phyloP scores from a whole-genome alignment of 2,888 invertebrate genomes.

The Drosophila quasianomalipes region DNA sequence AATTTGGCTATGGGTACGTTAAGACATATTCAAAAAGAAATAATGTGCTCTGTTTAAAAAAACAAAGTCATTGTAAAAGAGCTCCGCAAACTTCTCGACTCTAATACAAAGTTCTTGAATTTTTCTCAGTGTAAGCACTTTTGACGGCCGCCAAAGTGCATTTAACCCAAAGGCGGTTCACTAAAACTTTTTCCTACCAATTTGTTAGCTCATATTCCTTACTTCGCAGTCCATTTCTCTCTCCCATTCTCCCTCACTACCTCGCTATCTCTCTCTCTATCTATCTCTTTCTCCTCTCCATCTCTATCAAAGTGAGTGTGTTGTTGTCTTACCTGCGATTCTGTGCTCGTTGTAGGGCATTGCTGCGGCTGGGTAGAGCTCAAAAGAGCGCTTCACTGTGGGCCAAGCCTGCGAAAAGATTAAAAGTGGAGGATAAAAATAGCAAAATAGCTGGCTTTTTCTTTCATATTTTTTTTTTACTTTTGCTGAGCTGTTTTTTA shows the following conservation, averaged over 20 bases:
- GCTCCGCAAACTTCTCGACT: neutral
- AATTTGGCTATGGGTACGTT: neutral
- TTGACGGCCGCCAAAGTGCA: constrained; percentile 65
- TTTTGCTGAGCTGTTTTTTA: constrained; percentile 22
- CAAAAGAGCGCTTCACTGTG: constrained; percentile 83
- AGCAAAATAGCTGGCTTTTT: neutral
- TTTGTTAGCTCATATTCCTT: constrained; percentile 25
- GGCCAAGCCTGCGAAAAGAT: constrained; percentile 84
- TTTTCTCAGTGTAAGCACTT: constrained; percentile 46
- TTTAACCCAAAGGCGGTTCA: constrained; percentile 56
- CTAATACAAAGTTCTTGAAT: neutral
- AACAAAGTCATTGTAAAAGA: neutral
- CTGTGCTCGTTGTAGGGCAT: constrained; percentile 81
- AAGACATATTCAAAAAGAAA: neutral
- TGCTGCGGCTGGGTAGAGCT: constrained; percentile 76
- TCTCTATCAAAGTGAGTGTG: constrained; percentile 3
- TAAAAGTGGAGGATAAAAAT: constrained; percentile 35
- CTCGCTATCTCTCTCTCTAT: neutral
- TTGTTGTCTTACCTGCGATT: constrained; percentile 83
- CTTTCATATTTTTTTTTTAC: constrained; percentile 19
- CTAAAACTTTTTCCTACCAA: constrained; percentile 56
- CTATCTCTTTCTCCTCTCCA: neutral
- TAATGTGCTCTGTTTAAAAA: neutral
- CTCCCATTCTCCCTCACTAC: neutral
- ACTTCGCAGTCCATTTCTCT: neutral